phyloP scores from a whole-genome alignment of 2,888 invertebrate species.

The Lottia gigantea region DNA sequence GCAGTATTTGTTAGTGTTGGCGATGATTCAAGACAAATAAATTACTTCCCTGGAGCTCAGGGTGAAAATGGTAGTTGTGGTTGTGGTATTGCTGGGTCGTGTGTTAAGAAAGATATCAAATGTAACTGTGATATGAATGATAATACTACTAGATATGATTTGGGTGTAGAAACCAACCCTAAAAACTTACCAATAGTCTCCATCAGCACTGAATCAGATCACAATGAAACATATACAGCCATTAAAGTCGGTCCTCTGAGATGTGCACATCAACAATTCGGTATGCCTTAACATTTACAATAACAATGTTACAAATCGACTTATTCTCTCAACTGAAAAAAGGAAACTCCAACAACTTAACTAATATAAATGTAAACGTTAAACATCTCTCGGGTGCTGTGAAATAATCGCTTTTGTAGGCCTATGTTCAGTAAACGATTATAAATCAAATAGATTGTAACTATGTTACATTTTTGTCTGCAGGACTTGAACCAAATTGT shows the following conservation, averaged over 20 bases:
- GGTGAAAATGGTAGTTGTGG: slow-evolving; percentile 41
- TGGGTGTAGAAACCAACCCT: slow-evolving; percentile 48
- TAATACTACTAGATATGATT: slow-evolving; percentile 43
- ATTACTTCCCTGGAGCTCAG: slow-evolving; percentile 45
- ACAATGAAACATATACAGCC: slow-evolving; percentile 24
- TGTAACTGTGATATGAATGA: slow-evolving; percentile 60
- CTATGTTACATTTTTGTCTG: too few relatives aligned
- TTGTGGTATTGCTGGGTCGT: slow-evolving; percentile 48
- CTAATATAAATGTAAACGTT: too few relatives aligned
- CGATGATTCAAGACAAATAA: neutral
- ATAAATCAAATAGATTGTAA: too few relatives aligned
- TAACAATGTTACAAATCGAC: neutral
- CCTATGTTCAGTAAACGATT: too few relatives aligned
- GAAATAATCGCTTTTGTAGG: too few relatives aligned
- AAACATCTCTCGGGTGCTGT: too few relatives aligned
- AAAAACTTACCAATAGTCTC: slow-evolving; percentile 45
- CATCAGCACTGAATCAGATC: slow-evolving; percentile 33
- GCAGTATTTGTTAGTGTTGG: slow-evolving; percentile 20
- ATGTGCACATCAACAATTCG: slow-evolving; percentile 51
- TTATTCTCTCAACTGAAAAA: too few relatives aligned
- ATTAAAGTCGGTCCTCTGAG: slow-evolving; percentile 43
- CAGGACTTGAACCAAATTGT: slow-evolving; percentile 54
- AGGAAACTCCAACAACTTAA: too few relatives aligned
- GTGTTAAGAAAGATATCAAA: slow-evolving; percentile 32
- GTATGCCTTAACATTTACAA: slow-evolving; percentile 38